Conservation (phyloP, 2,113 vertebrate genomes). For the Hiodon tergisus region DNA sequence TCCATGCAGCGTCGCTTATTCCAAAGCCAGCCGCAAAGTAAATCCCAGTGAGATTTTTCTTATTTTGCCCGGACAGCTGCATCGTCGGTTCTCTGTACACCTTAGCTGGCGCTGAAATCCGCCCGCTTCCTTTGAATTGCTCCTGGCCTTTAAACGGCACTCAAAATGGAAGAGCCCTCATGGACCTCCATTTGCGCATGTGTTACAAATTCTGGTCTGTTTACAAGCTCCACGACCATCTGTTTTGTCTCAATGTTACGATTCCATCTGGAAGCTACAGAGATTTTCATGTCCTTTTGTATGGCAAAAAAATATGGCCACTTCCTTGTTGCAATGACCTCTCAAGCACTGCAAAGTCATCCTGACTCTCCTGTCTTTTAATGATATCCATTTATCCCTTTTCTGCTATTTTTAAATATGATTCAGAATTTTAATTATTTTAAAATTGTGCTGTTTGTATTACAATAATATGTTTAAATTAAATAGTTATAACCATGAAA, state of each 20-base stretch:
- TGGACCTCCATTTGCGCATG: conserved; percentile 38
- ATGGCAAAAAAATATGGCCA: conserved; percentile 3
- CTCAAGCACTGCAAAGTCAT: background rate
- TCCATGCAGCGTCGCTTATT: conserved; percentile 17
- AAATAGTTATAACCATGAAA: no score
- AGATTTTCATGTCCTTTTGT: conserved; percentile 10
- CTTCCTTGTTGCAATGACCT: background rate
- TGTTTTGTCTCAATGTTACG: conserved; percentile 37
- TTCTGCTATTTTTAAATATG: background rate
- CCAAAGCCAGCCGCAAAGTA: conserved; percentile 40
- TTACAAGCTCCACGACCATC: conserved; percentile 44
- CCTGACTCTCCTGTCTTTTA: background rate
- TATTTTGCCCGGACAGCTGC: conserved; percentile 45
- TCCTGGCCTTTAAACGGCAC: conserved; percentile 41
- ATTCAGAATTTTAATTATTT: no score
- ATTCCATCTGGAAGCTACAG: conserved; percentile 26
- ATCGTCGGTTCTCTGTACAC: conserved; percentile 16
- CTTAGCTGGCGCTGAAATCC: conserved; percentile 41
- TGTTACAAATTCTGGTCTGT: conserved; percentile 35
- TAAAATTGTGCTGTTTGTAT: no score
- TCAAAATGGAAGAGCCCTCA: conserved; percentile 32
- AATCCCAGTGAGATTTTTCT: conserved; percentile 17
- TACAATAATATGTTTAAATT: no score
- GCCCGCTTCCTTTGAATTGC: conserved; percentile 38
- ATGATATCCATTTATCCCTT: conserved; percentile 3